phyloP scores from a whole-genome alignment of 2,888 invertebrate species.

The Amaurobius ferox region DNA sequence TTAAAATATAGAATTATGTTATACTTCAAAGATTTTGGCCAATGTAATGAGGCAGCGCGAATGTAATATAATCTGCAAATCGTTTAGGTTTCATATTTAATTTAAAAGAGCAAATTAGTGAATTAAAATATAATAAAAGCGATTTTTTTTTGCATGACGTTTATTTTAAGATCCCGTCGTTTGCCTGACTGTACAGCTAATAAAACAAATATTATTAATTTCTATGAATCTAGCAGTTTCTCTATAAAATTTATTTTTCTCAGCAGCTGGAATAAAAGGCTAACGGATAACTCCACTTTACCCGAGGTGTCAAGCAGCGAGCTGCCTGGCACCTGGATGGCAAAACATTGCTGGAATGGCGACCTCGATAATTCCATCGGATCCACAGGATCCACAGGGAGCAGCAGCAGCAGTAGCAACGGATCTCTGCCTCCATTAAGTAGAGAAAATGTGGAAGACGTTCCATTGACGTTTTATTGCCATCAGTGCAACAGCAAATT shows the following conservation, averaged over 20 bases:
- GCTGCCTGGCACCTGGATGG: constrained; percentile 43
- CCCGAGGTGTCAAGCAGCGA: constrained; percentile 72
- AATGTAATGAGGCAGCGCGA: too few relatives aligned
- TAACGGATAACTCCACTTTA: constrained; percentile 32
- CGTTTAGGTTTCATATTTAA: too few relatives aligned
- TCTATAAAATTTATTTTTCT: background rate
- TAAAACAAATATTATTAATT: too few relatives aligned
- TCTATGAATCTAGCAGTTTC: too few relatives aligned
- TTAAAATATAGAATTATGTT: too few relatives aligned
- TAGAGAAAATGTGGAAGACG: constrained; percentile 16
- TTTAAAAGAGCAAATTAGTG: too few relatives aligned
- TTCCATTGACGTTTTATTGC: constrained; percentile 68
- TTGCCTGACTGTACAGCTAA: too few relatives aligned
- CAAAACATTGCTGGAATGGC: constrained; percentile 54
- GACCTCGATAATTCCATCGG: constrained; percentile 46
- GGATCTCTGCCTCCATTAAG: constrained; percentile 50
- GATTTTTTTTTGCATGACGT: too few relatives aligned
- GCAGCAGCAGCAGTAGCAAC: constrained; percentile 57
- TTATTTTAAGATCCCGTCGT: too few relatives aligned
- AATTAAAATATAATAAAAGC: too few relatives aligned
- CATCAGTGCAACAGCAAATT: constrained; percentile 92
- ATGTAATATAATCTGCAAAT: too few relatives aligned
- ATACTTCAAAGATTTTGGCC: too few relatives aligned
- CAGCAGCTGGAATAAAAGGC: constrained; percentile 60
- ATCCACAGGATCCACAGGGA: constrained; percentile 28